Base-by-base conservation (phyloP, 2,797 vertebrate species). In the Sebastes ruberrimus region DNA sequence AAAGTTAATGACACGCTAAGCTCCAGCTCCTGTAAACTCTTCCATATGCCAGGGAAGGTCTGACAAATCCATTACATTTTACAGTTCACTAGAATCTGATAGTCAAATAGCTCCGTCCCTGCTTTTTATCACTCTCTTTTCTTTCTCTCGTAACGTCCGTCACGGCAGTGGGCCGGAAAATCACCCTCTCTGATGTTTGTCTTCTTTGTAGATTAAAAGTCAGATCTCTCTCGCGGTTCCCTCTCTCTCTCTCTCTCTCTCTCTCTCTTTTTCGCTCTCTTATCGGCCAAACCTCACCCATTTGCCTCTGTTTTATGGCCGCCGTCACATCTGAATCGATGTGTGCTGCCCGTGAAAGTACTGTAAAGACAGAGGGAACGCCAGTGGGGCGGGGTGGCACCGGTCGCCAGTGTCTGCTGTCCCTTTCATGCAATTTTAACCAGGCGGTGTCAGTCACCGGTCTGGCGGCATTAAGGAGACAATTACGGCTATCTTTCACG, bases 401-500 rank as follows among this genome's bases (percentile, higher is more conserved):
- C 53, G 55, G 71, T 81, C 22, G 32, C 59, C 27, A 16, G 25
- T n/a, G 68, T 75, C 80, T 81, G 55, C 84, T 74, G 80, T 89
- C 85, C 85, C 89, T 93, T 93, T 93, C 89, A 72, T 88, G 84
- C 92, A 82, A 69, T 93, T 95, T 93, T 88, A 93, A 95, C 88
- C 90, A 88, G 89, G 81, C 92, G 80, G 90, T 94, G 95, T 95
- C 95, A 96, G 88, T 94, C 94, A 94, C 77, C 70, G 80, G 80
- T 94, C 84, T 76, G 80, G 67, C 74, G 67, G 88, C 91, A 94
- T 96, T 94, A 94, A 93, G 92, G 93, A 94, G 93, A 95, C 95
- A 95, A 95, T 96, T 95, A 95, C 85, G 71, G 84, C 87, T 94
- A 96, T 96, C 96, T 96, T 92, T 95, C 92, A 93, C 46, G 92